A percentile compares a stretch with the other conserved stretches of the same genome.
These are phyloP conservation scores for Lates japonicus DNA, from an alignment of 2,797 vertebrate species.

Conservation along the genomic window DNA sequence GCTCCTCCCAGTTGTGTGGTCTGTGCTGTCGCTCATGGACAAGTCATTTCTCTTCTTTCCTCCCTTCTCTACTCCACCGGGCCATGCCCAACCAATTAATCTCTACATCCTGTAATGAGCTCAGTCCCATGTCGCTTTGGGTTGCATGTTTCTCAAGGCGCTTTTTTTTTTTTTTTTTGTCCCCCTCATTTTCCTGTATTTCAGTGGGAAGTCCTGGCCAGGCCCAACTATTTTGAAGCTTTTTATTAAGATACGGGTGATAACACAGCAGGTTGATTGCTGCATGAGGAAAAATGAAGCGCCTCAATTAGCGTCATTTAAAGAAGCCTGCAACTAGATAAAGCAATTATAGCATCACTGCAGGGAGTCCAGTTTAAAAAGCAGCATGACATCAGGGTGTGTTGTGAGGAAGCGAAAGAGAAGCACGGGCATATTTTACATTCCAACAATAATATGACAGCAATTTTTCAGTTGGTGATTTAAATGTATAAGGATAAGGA, in stretches of 20 bases:
- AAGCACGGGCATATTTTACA: slow-evolving; percentile 8
- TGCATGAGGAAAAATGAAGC: slow-evolving; percentile 83
- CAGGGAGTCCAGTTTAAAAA: slow-evolving; percentile 51
- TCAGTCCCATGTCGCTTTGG: slow-evolving; percentile 53
- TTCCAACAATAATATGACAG: slow-evolving; percentile 52
- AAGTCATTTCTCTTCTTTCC: slow-evolving; percentile 53
- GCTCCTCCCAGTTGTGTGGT: slow-evolving; percentile 50
- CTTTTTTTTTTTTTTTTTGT: slow-evolving; percentile 1
- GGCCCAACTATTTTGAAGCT: slow-evolving; percentile 81
- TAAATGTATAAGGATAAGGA: slow-evolving; percentile 11
- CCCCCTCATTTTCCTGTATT: slow-evolving; percentile 57
- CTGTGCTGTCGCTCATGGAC: slow-evolving; percentile 65
- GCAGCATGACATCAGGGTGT: slow-evolving; percentile 50
- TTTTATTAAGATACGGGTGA: slow-evolving; percentile 84
- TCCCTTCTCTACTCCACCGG: slow-evolving; percentile 42
- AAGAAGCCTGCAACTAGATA: slow-evolving; percentile 73
- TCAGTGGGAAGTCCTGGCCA: slow-evolving; percentile 76
- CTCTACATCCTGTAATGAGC: slow-evolving; percentile 74
- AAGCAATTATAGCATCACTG: slow-evolving; percentile 68
- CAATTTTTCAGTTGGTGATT: slow-evolving; percentile 21
- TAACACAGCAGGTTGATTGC: slow-evolving; percentile 81
- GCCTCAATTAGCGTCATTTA: slow-evolving; percentile 79
- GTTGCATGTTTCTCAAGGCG: too few species aligned
- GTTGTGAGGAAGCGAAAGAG: slow-evolving; percentile 58
- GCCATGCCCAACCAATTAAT: slow-evolving; percentile 56